These are phyloP conservation scores for Bacillus rossius DNA, from an alignment of 1,140 invertebrate species.

Conservation along the genomic window DNA sequence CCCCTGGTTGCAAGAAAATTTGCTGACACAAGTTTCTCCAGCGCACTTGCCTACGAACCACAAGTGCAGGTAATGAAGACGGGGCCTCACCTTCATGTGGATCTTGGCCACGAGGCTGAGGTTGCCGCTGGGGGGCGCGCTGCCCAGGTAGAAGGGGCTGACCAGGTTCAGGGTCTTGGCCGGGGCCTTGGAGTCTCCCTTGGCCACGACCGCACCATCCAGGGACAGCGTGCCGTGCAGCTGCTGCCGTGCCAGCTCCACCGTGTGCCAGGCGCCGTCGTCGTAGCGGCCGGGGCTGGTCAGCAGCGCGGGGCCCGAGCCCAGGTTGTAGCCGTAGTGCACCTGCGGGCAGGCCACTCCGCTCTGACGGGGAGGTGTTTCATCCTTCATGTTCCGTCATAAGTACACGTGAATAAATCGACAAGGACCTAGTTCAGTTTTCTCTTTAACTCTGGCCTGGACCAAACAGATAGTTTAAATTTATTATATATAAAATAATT, in stretches of 20 bases:
- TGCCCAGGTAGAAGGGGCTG: conserved; percentile 76
- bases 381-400: too few relatives aligned
- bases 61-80: too few relatives aligned
- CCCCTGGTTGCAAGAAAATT: too few relatives aligned
- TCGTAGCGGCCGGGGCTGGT: conserved; percentile 54
- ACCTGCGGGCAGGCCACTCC: too few relatives aligned
- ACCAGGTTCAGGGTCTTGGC: conserved; percentile 55
- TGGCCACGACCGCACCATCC: conserved; percentile 53
- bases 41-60: too few relatives aligned
- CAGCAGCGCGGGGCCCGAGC: conserved; percentile 57
- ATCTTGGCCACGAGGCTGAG: not conserved
- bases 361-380: too few relatives aligned
- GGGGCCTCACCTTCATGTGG: conserved; percentile 12
- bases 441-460: too few relatives aligned
- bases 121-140: conserved; percentile 45
- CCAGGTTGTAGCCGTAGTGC: conserved; percentile 66
- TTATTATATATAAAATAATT: too few relatives aligned
- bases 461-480: too few relatives aligned
- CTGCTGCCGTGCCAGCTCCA: conserved; percentile 52
- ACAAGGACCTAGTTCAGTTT: too few relatives aligned
- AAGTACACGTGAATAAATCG: too few relatives aligned
- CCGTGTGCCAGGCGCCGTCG: conserved; percentile 84
- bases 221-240: conserved; percentile 59
- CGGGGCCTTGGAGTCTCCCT: conserved; percentile 48
- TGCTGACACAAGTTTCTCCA: too few relatives aligned